phyloP scores from a whole-genome alignment of 2,888 invertebrate species.

The Pyrochroa serraticornis region DNA sequence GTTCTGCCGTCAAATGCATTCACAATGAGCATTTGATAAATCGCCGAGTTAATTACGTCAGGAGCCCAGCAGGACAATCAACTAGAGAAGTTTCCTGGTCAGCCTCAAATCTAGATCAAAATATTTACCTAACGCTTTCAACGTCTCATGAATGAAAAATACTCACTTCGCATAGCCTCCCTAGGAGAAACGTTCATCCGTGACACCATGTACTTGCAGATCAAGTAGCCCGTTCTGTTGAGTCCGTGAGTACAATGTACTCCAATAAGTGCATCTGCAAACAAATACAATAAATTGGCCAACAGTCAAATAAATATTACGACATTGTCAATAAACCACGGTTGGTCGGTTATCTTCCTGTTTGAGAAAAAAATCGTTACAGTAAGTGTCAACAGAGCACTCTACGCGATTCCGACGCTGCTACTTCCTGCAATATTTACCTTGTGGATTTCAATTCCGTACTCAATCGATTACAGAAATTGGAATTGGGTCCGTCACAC shows the following conservation, averaged over 20 bases:
- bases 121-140: slow-evolving; percentile 1
- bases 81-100: slow-evolving; percentile 7
- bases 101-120: slow-evolving; percentile 14
- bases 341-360: slow-evolving; percentile 10
- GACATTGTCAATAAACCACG: slow-evolving; percentile 29
- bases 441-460: no score
- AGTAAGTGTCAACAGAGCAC: background rate
- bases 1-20: slow-evolving; percentile 22
- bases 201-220: slow-evolving; percentile 76
- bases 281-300: slow-evolving; percentile 39
- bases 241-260: slow-evolving; percentile 85
- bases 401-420: no score
- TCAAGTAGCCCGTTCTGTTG: slow-evolving; percentile 80
- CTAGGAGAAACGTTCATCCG: slow-evolving; percentile 63
- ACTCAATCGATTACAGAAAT: background rate
- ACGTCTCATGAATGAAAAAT: slow-evolving; percentile 6
- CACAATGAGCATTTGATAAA: slow-evolving; percentile 22
- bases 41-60: slow-evolving; percentile 24
- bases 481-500: background rate
- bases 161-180: slow-evolving; percentile 56
- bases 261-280: slow-evolving; percentile 72
- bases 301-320: slow-evolving; percentile 39
- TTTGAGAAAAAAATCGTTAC: background rate
- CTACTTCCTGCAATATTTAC: no score
- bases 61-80: slow-evolving; percentile 15